phyloP scores from a whole-genome alignment of 2,888 invertebrate species.

The Mythimna loreyi region DNA sequence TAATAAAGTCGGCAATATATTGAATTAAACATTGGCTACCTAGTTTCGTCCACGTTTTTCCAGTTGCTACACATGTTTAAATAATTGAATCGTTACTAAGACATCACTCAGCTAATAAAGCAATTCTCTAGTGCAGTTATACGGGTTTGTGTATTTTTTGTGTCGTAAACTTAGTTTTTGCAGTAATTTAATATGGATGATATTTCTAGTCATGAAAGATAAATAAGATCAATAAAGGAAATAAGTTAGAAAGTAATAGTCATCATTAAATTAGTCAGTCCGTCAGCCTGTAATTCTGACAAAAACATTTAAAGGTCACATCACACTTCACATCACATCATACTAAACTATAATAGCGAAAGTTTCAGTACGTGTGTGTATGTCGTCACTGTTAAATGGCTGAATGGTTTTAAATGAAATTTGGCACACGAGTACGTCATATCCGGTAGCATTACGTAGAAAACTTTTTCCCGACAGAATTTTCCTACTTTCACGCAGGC shows the following conservation, averaged over 20 bases:
- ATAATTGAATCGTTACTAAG: constrained; percentile 34
- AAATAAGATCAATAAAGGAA: not conserved
- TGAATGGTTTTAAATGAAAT: too few species aligned
- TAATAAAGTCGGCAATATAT: constrained; percentile 22
- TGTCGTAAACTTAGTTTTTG: not conserved
- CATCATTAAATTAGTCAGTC: too few species aligned
- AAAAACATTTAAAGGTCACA: not conserved
- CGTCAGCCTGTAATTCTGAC: not conserved
- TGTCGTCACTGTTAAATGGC: too few species aligned
- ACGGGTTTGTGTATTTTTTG: constrained; percentile 1
- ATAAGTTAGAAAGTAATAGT: too few species aligned
- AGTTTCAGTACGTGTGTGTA: too few species aligned
- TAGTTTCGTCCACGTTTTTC: constrained; percentile 30
- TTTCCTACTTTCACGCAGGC: too few species aligned
- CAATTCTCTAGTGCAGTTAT: constrained; percentile 9
- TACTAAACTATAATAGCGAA: too few species aligned
- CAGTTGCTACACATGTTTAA: constrained; percentile 30
- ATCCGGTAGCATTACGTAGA: too few species aligned
- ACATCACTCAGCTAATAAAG: constrained; percentile 33
- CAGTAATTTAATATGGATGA: constrained; percentile 5
- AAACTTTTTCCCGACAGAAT: too few species aligned
- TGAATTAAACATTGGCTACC: constrained; percentile 50
- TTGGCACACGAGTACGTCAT: too few species aligned
- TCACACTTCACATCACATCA: too few species aligned
- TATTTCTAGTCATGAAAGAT: not conserved